Evolutionary conservation across 2,797 vertebrate genomes (phyloP).

Genomic region (Enteromius thamalakanensis): DNA sequence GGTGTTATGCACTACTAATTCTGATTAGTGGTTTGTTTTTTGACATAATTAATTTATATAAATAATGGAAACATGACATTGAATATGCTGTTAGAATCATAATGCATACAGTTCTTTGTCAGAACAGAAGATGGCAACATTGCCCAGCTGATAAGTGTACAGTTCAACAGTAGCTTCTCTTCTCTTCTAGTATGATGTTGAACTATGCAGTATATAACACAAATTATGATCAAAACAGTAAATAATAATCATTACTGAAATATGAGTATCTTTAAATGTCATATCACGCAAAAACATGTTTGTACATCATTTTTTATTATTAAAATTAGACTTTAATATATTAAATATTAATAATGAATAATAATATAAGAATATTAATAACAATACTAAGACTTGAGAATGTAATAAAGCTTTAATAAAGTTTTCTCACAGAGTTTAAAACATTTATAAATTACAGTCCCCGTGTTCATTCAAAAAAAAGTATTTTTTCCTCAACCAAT

Average conservation of each 20-base stretch:
- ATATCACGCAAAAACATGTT: too few species aligned
- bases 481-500: background rate
- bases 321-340: background rate
- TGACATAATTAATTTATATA: background rate
- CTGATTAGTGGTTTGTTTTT: background rate
- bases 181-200: background rate
- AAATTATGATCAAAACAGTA: background rate
- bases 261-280: background rate
- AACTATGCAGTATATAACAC: background rate
- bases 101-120: conserved; percentile 20
- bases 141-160: conserved; percentile 8
- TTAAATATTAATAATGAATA: too few species aligned
- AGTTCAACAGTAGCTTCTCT: background rate
- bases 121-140: conserved; percentile 70
- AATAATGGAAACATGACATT: background rate
- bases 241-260: background rate
- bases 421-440: background rate
- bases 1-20: background rate
- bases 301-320: background rate
- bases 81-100: background rate
- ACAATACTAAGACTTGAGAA: background rate
- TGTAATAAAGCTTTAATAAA: background rate
- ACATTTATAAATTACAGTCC: background rate
- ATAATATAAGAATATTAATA: background rate
- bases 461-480: background rate